Conservation (phyloP, 92 coral and sea anemone genomes). For the Zoanthus gigantus region DNA sequence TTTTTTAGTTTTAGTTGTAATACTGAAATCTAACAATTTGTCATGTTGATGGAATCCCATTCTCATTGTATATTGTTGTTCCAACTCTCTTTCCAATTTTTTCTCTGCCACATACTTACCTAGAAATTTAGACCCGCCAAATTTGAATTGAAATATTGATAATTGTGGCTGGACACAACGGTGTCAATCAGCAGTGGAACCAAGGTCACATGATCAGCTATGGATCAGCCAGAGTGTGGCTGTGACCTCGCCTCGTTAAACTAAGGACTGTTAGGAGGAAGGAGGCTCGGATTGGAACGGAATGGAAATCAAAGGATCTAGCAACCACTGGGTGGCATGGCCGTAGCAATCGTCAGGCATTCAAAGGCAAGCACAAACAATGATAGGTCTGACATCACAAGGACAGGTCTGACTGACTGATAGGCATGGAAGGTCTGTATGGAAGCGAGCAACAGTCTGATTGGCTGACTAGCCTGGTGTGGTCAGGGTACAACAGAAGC, state of each 20-base stretch:
- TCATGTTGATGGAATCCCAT: not conserved
- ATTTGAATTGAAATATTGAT: constrained; percentile 44
- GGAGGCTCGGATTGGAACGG: constrained; percentile 42
- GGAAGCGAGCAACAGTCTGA: constrained; percentile 63
- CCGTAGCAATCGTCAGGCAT: constrained; percentile 40
- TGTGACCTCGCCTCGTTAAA: constrained; percentile 43
- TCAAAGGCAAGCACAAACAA: constrained; percentile 57
- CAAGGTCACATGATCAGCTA: constrained; percentile 45
- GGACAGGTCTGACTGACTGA: constrained; percentile 34
- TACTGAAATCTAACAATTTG: not conserved
- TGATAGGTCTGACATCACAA: constrained; percentile 44
- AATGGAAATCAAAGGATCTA: constrained; percentile 53
- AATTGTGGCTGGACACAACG: constrained; percentile 47
- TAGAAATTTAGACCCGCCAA: constrained; percentile 23
- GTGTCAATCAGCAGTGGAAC: constrained; percentile 35
- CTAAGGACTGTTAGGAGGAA: constrained; percentile 49
- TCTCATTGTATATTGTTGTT: constrained; percentile 15
- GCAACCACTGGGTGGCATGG: constrained; percentile 53
- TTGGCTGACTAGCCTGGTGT: constrained; percentile 81
- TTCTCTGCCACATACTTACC: constrained; percentile 52
- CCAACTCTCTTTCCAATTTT: not conserved
- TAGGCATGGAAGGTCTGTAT: constrained; percentile 51
- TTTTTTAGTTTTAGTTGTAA: not conserved
- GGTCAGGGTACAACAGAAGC: constrained; percentile 77
- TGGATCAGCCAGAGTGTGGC: constrained; percentile 52